These are phyloP conservation scores for Akabosia matsudoensis DNA, from an alignment of 1,140 invertebrate genomes.

Conservation along the genomic window DNA sequence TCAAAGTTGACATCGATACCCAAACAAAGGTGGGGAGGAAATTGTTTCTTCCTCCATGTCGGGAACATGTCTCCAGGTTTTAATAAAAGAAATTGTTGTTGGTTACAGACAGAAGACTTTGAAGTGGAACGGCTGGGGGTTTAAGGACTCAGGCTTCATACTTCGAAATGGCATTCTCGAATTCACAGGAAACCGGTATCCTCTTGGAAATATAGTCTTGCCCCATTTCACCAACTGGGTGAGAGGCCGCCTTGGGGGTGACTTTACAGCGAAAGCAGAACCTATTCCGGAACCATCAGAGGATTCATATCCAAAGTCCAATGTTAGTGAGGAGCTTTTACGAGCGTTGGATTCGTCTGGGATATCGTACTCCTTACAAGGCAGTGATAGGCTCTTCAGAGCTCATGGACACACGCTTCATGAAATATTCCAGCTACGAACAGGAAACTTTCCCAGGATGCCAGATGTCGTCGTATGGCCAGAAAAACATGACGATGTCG, in stretches of 20 bases:
- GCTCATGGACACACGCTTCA: slow-evolving; percentile 93
- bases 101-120: not conserved
- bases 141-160: slow-evolving; percentile 82
- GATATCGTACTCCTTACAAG: slow-evolving; percentile 70
- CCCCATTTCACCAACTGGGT: slow-evolving; percentile 82
- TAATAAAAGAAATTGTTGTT: not conserved
- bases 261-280: slow-evolving; percentile 51
- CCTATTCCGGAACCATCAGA: slow-evolving; percentile 55
- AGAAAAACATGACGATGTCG: slow-evolving; percentile 75
- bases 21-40: not conserved
- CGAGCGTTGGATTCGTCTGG: slow-evolving; percentile 47
- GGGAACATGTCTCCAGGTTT: not conserved
- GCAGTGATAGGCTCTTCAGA: slow-evolving; percentile 78
- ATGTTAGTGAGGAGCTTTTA: slow-evolving; percentile 51
- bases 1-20: not conserved
- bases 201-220: slow-evolving; percentile 71
- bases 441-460: slow-evolving; percentile 71
- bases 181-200: slow-evolving; percentile 77
- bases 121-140: slow-evolving; percentile 74
- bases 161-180: slow-evolving; percentile 61
- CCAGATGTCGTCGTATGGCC: slow-evolving; percentile 89
- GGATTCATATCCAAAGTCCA: slow-evolving; percentile 58
- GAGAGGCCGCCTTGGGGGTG: slow-evolving; percentile 66
- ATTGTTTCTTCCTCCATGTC: not conserved
- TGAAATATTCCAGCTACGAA: slow-evolving; percentile 77